These are phyloP conservation scores for Drosophila baimaii DNA, from an alignment of 1,140 invertebrate genomes.

Conservation along the genomic window DNA sequence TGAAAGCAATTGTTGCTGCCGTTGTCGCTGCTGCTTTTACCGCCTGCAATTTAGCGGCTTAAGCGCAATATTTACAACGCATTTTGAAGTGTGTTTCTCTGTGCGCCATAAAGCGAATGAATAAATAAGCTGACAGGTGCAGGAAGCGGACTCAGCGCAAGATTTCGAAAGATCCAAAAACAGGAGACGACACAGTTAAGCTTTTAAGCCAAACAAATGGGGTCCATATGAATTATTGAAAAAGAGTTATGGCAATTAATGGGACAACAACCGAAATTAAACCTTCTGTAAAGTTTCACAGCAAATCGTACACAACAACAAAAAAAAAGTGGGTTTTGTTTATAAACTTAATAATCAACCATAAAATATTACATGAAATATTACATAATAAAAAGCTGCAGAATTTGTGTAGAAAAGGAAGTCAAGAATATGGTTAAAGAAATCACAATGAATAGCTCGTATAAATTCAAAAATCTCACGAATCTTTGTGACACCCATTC, in stretches of 20 bases:
- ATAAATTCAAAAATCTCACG: no score
- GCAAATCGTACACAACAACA: not conserved
- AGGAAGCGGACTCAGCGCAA: constrained; percentile 29
- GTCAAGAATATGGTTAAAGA: no score
- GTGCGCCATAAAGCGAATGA: constrained; percentile 68
- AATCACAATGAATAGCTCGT: no score
- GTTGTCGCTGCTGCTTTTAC: constrained; percentile 26
- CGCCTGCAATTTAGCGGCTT: constrained; percentile 78
- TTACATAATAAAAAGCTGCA: no score
- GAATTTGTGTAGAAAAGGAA: no score
- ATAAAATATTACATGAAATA: no score
- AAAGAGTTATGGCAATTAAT: constrained; percentile 50
- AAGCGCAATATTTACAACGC: constrained; percentile 78
- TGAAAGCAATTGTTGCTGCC: constrained; percentile 71
- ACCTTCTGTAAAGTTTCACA: constrained; percentile 7
- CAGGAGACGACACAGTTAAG: constrained; percentile 51
- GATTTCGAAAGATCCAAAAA: constrained; percentile 37
- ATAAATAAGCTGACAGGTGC: constrained; percentile 64
- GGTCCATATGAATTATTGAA: constrained; percentile 44
- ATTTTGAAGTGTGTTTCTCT: constrained; percentile 61
- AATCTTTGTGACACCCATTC: not conserved
- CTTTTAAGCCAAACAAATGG: constrained; percentile 51
- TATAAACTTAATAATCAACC: no score
- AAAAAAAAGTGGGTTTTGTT: not conserved
- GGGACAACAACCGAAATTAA: constrained; percentile 5